These are phyloP conservation scores for Anas platyrhynchos DNA, from an alignment of 2,113 vertebrate species.

Conservation along the genomic window DNA sequence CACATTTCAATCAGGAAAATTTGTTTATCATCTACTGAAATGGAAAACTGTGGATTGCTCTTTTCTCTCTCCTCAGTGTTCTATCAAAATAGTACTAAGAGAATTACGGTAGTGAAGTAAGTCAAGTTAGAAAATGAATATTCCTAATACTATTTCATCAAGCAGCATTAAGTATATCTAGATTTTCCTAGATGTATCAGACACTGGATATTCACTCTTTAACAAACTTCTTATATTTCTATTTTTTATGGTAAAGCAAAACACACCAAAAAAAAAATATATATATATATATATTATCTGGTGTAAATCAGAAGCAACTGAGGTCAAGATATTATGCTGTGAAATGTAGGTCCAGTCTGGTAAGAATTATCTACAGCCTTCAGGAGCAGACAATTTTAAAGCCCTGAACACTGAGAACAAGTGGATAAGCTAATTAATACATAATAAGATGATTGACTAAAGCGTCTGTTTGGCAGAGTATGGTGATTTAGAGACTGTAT, in stretches of 20 bases:
- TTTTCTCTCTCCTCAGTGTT: background rate
- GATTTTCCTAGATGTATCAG: background rate
- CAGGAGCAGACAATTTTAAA: background rate
- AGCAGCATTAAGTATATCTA: background rate
- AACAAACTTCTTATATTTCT: background rate
- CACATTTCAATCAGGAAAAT: conserved; percentile 50
- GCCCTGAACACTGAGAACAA: background rate
- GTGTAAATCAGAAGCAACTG: background rate
- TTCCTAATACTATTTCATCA: background rate
- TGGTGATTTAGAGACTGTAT: background rate
- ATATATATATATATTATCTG: background rate
- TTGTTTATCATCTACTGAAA: conserved; percentile 42
- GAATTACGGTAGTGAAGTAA: background rate
- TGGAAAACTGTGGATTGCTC: conserved; percentile 17
- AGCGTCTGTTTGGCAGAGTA: conserved; percentile 10
- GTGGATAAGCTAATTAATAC: conserved; percentile 10
- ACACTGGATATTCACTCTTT: background rate
- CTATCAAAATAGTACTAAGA: conserved; percentile 1
- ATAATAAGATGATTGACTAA: conserved; percentile 43
- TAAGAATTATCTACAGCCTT: background rate
- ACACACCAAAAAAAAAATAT: background rate
- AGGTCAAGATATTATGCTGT: rapidly evolving
- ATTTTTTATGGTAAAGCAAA: background rate
- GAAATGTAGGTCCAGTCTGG: background rate
- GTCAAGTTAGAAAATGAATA: conserved; percentile 17